Percentiles rank a stretch among this genome's conserved stretches.
Evolutionary conservation across 1,140 invertebrate genomes (phyloP).

Genomic region (Dendrolimus kikuchii): DNA sequence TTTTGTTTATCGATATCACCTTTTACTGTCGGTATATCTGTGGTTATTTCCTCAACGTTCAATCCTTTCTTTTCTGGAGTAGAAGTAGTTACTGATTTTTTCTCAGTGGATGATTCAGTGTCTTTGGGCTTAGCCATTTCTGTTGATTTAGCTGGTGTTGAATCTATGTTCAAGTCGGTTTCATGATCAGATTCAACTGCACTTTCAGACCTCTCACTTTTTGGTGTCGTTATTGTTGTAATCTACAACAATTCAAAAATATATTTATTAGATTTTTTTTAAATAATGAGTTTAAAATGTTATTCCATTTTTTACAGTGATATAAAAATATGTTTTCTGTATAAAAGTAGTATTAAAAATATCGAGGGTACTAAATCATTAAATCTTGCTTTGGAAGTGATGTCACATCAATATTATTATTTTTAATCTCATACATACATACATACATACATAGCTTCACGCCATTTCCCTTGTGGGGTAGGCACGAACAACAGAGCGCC

Average conservation of each 20-base stretch:
- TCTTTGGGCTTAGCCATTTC: not conserved
- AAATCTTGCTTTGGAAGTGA: too few species aligned
- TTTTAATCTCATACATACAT: too few species aligned
- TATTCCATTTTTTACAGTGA: too few species aligned
- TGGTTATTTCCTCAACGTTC: not conserved
- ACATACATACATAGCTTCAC: too few species aligned
- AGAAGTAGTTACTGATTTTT: slow-evolving; percentile 1
- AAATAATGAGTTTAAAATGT: too few species aligned
- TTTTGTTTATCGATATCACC: not conserved
- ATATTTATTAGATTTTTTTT: too few species aligned
- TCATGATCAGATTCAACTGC: slow-evolving; percentile 42
- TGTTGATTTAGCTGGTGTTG: slow-evolving; percentile 1
- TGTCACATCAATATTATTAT: too few species aligned
- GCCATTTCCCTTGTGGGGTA: too few species aligned
- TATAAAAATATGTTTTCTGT: too few species aligned
- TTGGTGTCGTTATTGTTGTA: slow-evolving; percentile 40
- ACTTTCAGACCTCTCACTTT: slow-evolving; percentile 36
- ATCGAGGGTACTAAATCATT: too few species aligned
- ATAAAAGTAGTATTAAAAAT: too few species aligned
- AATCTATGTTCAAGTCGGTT: not conserved
- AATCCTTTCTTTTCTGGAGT: slow-evolving; percentile 1
- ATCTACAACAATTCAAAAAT: slow-evolving; percentile 29
- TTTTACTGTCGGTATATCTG: not conserved
- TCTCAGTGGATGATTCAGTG: not conserved
- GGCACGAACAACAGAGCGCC: too few species aligned